Conservation (phyloP, 64 coral and sea anemone genomes). For the Astreopora myriophthalma region DNA sequence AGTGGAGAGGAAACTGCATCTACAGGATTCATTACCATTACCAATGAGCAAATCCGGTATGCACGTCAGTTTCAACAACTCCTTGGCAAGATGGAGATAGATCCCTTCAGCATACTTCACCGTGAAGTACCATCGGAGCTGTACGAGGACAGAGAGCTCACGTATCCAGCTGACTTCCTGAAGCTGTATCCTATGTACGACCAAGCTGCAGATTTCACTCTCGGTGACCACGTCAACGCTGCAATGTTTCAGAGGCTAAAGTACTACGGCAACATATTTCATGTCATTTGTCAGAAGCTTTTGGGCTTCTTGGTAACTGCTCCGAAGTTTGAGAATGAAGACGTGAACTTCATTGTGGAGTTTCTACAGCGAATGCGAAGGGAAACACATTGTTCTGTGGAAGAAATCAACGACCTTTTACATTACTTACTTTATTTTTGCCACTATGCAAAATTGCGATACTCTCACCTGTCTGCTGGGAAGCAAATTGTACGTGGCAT, state of each 20-base stretch:
- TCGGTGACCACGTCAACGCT: neutral
- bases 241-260: neutral
- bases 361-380: neutral
- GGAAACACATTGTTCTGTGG: neutral
- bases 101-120: conserved; percentile 5
- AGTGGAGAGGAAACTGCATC: conserved; percentile 4
- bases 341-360: conserved; percentile 2
- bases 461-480: neutral
- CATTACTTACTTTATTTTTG: conserved; percentile 16
- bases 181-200: conserved; percentile 10
- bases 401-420: conserved; percentile 4
- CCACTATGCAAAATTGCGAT: conserved; percentile 15
- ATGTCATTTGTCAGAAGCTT: neutral
- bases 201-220: neutral
- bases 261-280: neutral
- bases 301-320: neutral
- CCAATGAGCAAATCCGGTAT: conserved; percentile 4
- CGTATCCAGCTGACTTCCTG: conserved; percentile 4
- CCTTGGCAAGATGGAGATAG: neutral
- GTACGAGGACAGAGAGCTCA: conserved; percentile 8
- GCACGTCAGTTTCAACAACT: conserved; percentile 14
- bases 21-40: neutral
- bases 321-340: conserved; percentile 5
- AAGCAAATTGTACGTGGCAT: conserved; percentile 2
- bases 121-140: neutral